Percentiles rank a stretch among this genome's conserved stretches.
Conservation (phyloP, 2,888 invertebrate species). For the Polydrusus cervinus region DNA sequence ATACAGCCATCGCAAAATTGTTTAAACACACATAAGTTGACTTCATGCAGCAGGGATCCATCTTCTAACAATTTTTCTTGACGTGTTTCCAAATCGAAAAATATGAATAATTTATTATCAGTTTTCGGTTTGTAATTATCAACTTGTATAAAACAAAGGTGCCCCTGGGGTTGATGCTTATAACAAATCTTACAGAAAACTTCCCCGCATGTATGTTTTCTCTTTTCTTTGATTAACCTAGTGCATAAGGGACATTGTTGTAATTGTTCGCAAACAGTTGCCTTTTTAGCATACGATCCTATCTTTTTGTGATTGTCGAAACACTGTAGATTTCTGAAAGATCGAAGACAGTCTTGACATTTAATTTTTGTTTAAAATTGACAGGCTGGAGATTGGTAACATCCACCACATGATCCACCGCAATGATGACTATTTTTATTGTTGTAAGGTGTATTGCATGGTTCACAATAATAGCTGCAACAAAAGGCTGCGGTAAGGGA, state of each 20-base stretch:
- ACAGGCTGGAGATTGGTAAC: conserved; percentile 26
- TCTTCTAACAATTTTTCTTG: conserved; percentile 35
- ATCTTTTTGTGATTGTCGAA: conserved; percentile 26
- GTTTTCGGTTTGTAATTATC: conserved; percentile 39
- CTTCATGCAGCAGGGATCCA: conserved; percentile 38
- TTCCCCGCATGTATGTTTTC: conserved; percentile 44
- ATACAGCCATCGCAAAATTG: too few relatives aligned
- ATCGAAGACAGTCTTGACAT: conserved; percentile 35
- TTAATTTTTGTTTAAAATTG: conserved; percentile 27
- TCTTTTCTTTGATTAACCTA: conserved; percentile 26
- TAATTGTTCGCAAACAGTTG: conserved; percentile 35
- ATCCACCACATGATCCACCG: conserved; percentile 14
- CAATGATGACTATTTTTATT: conserved; percentile 40
- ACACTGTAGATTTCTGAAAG: conserved; percentile 40
- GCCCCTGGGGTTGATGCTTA: background rate
- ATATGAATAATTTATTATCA: conserved; percentile 34
- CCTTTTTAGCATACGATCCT: background rate
- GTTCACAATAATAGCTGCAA: conserved; percentile 47
- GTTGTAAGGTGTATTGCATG: conserved; percentile 47
- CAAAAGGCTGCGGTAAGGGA: conserved; percentile 50
- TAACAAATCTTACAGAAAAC: conserved; percentile 41
- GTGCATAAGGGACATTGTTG: conserved; percentile 26
- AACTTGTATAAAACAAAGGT: conserved; percentile 41
- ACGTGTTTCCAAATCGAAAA: conserved; percentile 47
- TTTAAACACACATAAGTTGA: conserved; percentile 48